Conservation (phyloP, 2,797 vertebrate genomes). For the Tragopan temminckii region DNA sequence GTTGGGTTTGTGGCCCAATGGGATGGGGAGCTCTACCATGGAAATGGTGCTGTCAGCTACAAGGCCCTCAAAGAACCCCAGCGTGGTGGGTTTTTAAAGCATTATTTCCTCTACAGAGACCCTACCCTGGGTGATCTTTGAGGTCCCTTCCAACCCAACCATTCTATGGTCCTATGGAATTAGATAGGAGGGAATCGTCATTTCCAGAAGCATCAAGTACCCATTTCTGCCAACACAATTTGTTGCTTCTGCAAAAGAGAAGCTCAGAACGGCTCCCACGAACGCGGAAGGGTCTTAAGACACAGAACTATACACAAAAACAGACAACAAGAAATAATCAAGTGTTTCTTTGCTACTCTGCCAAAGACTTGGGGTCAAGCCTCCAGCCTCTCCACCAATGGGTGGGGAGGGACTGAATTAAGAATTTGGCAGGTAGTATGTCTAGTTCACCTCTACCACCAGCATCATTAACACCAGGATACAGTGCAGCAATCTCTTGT, state of each 20-base stretch:
- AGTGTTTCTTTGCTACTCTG: background rate
- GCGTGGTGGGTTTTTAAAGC: background rate
- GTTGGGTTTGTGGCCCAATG: background rate
- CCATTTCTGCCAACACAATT: background rate
- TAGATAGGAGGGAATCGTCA: background rate
- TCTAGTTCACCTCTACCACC: background rate
- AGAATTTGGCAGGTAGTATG: background rate
- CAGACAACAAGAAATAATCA: background rate
- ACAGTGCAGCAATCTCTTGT: fast-evolving
- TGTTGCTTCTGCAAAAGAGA: slow-evolving; percentile 42
- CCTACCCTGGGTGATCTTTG: background rate
- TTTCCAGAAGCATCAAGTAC: background rate
- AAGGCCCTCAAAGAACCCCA: background rate
- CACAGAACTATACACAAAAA: background rate
- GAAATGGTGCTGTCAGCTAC: no score
- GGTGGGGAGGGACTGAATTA: background rate
- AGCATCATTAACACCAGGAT: background rate
- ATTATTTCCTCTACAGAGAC: background rate
- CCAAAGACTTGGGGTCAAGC: background rate
- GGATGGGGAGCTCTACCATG: background rate
- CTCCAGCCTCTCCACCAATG: background rate
- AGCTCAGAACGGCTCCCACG: slow-evolving; percentile 24
- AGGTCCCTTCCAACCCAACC: no score
- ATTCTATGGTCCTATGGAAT: background rate
- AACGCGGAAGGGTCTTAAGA: background rate